Evolutionary conservation across 2,113 vertebrate genomes (phyloP).

Genomic region (Gnathonemus longibarbis): DNA sequence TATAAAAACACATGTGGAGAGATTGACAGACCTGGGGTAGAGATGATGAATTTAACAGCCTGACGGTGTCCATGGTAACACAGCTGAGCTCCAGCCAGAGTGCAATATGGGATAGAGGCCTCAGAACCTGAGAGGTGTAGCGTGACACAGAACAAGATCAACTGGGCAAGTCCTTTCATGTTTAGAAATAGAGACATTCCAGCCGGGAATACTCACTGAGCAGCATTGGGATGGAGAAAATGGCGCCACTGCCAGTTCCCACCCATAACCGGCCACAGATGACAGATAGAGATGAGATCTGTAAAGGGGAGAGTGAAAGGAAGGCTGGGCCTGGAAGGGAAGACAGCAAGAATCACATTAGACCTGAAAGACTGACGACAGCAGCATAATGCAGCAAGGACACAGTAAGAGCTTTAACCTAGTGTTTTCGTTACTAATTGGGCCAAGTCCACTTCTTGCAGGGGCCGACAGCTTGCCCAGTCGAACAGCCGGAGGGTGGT

Average conservation of each 20-base stretch:
- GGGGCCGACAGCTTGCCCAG: constrained; percentile 58
- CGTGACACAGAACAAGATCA: not conserved
- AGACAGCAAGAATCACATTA: not conserved
- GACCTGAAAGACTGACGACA: not conserved
- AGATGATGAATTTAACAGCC: constrained; percentile 62
- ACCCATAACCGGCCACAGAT: constrained; percentile 62
- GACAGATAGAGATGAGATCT: constrained; percentile 57
- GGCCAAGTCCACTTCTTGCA: constrained; percentile 63
- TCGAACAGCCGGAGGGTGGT: constrained; percentile 60
- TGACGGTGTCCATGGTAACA: constrained; percentile 67
- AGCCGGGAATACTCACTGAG: constrained; percentile 50
- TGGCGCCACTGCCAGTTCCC: constrained; percentile 63
- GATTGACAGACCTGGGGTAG: constrained; percentile 50
- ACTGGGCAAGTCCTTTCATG: not conserved
- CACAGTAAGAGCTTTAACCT: constrained; percentile 28
- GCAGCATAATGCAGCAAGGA: not conserved
- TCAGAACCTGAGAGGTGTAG: constrained; percentile 51
- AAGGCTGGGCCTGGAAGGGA: constrained; percentile 50
- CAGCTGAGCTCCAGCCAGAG: constrained; percentile 53
- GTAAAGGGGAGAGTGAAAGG: constrained; percentile 59
- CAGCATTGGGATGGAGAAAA: constrained; percentile 59
- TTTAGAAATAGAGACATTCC: not conserved
- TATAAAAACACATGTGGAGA: not conserved
- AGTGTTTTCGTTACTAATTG: constrained; percentile 58
- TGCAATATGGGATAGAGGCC: constrained; percentile 63